Evolutionary conservation across 2,797 vertebrate species (phyloP).

Genomic region (Nothura maculosa): DNA sequence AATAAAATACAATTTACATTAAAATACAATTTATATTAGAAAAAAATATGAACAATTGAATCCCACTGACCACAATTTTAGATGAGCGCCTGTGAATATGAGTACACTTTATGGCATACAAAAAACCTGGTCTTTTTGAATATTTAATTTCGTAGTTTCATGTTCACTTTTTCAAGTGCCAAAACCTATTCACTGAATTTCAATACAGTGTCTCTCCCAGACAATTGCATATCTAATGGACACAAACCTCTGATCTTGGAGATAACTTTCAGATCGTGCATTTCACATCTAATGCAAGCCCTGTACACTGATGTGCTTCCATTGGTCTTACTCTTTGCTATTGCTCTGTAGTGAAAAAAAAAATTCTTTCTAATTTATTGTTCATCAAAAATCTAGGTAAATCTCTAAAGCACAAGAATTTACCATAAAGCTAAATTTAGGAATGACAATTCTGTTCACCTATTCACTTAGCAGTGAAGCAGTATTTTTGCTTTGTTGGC

Average conservation of each 20-base stretch:
- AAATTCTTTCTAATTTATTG: background rate
- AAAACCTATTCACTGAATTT: background rate
- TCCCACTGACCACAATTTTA: background rate
- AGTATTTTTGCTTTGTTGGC: background rate
- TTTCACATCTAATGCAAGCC: background rate
- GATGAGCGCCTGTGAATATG: background rate
- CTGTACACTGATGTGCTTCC: background rate
- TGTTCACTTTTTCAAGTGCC: slow-evolving; percentile 1
- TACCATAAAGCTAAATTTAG: background rate
- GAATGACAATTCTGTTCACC: background rate
- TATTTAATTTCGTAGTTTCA: slow-evolving; percentile 3
- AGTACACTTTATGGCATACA: background rate
- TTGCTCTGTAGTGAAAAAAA: background rate
- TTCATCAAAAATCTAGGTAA: background rate
- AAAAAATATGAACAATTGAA: background rate
- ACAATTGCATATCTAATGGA: background rate
- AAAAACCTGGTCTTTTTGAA: background rate
- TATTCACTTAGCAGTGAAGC: background rate
- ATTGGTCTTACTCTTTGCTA: background rate
- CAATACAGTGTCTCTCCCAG: background rate
- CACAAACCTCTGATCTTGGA: background rate
- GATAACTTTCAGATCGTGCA: background rate
- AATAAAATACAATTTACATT: background rate
- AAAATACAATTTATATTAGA: background rate
- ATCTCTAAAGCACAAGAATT: background rate